These are phyloP conservation scores for Mactromeris polynyma DNA, from an alignment of 2,888 invertebrate genomes.

Conservation along the genomic window DNA sequence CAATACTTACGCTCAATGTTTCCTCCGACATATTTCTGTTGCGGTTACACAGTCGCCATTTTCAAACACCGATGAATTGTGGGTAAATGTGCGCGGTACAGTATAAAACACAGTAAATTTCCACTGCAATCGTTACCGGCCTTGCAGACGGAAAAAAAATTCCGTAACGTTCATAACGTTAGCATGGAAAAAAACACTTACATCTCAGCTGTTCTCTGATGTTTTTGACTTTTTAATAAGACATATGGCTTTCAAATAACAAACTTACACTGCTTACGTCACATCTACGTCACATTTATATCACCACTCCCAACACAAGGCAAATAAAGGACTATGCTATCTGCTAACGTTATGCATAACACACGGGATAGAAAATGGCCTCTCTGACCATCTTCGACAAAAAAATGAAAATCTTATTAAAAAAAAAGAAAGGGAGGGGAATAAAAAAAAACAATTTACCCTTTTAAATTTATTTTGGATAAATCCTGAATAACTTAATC, in stretches of 20 bases:
- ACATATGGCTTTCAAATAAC: conserved; percentile 25
- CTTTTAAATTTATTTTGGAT: not conserved
- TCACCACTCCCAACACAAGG: conserved; percentile 9
- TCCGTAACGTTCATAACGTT: conserved; percentile 33
- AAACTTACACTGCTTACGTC: conserved; percentile 36
- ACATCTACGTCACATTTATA: conserved; percentile 32
- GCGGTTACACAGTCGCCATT: conserved; percentile 12
- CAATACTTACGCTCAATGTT: conserved; percentile 23
- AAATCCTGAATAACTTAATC: not conserved
- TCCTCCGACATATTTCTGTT: conserved; percentile 4
- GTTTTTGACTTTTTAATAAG: not conserved
- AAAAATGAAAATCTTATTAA: too few relatives aligned
- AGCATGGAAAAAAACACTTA: conserved; percentile 28
- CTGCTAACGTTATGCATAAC: conserved; percentile 31
- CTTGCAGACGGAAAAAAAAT: conserved; percentile 23
- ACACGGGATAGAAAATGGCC: conserved; percentile 28
- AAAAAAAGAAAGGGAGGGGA: too few relatives aligned
- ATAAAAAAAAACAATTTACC: too few relatives aligned
- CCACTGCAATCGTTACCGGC: conserved; percentile 25
- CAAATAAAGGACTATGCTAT: not conserved
- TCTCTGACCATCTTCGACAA: conserved; percentile 24
- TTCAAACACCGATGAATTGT: conserved; percentile 27
- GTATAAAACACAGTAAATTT: conserved; percentile 30
- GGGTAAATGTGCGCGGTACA: conserved; percentile 22
- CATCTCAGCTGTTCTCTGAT: conserved; percentile 36